Evolutionary conservation across 2,888 invertebrate species (phyloP).

Genomic region (Watsonalla binaria): DNA sequence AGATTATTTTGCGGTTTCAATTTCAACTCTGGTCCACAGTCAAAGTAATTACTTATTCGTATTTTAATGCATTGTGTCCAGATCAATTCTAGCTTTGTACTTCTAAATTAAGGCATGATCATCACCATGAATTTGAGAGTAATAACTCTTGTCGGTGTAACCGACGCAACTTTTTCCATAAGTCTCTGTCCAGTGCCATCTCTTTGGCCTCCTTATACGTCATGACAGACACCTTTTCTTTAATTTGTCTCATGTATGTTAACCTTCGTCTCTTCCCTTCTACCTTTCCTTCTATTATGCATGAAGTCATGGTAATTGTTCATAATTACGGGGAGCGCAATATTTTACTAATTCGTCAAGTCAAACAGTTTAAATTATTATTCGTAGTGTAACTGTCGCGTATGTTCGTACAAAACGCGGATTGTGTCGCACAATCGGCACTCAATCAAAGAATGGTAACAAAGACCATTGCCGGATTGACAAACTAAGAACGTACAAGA

Average conservation of each 20-base stretch:
- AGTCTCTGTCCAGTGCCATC: no score
- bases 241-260: no score
- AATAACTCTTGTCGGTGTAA: no score
- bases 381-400: not conserved
- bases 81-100: not conserved
- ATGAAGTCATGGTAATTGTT: no score
- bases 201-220: no score
- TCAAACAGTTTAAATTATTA: not conserved
- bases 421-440: slow-evolving; percentile 16
- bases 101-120: no score
- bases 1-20: not conserved
- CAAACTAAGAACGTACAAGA: slow-evolving; percentile 1
- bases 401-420: not conserved
- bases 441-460: slow-evolving; percentile 25
- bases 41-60: not conserved
- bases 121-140: no score
- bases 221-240: no score
- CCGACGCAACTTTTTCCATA: no score
- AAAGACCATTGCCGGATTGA: slow-evolving; percentile 18
- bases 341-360: not conserved
- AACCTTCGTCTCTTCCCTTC: no score
- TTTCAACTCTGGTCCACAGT: not conserved
- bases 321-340: not conserved
- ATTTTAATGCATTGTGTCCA: not conserved
- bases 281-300: no score